Evolutionary conservation across 2,113 vertebrate species (phyloP).

Genomic region (Oreotrochilus melanogaster): DNA sequence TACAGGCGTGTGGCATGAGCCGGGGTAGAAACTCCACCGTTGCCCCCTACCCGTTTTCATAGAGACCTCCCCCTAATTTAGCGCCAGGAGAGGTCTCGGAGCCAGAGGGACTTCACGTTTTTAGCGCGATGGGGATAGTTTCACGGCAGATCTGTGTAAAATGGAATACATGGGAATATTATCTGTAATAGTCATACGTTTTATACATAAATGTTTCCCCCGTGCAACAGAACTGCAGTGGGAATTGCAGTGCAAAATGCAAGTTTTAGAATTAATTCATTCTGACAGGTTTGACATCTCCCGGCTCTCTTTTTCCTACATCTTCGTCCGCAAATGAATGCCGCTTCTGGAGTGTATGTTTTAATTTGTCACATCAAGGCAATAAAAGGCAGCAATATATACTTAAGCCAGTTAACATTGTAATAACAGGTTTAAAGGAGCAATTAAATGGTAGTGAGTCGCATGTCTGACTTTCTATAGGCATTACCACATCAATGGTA

Average conservation of each 20-base stretch:
- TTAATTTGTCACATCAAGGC: constrained; percentile 72
- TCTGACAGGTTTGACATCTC: constrained; percentile 62
- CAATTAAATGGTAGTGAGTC: constrained; percentile 68
- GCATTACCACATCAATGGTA: constrained; percentile 71
- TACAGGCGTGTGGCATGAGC: not conserved
- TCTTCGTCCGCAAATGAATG: constrained; percentile 39
- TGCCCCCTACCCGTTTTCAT: not conserved
- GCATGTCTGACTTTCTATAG: constrained; percentile 63
- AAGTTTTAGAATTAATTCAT: constrained; percentile 65
- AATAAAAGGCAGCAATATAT: constrained; percentile 63
- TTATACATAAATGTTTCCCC: not conserved
- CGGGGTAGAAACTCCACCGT: not conserved
- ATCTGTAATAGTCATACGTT: not conserved
- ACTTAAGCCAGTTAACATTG: constrained; percentile 66
- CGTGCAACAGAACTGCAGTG: not conserved
- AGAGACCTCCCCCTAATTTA: not conserved
- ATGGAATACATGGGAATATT: not conserved
- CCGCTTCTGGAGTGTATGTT: constrained; percentile 63
- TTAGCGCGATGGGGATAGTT: not conserved
- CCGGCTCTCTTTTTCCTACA: constrained; percentile 21
- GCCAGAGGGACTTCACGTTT: not conserved
- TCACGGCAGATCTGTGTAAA: not conserved
- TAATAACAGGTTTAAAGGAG: constrained; percentile 66
- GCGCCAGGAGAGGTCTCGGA: not conserved
- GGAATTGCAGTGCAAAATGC: constrained; percentile 50